These are phyloP conservation scores for Xylocampa areola DNA, from an alignment of 2,888 invertebrate genomes.

Conservation along the genomic window DNA sequence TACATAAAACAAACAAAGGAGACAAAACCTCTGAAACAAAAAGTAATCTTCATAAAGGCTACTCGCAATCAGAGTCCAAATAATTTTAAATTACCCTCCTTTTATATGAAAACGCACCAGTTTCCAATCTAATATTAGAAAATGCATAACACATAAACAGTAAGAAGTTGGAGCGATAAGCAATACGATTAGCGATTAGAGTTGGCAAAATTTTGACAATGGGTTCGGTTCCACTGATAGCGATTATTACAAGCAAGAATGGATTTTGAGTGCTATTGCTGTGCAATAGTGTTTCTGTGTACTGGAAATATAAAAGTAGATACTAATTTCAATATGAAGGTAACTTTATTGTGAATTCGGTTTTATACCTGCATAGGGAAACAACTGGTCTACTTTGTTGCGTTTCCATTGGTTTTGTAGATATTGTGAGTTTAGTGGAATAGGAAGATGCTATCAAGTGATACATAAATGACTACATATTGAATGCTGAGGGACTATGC, in stretches of 20 bases:
- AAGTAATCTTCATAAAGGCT: slow-evolving; percentile 25
- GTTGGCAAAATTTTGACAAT: slow-evolving; percentile 62
- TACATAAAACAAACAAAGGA: background rate
- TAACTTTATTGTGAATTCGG: too few species aligned
- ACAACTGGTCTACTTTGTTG: too few species aligned
- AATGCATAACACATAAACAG: slow-evolving; percentile 58
- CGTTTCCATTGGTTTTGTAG: too few species aligned
- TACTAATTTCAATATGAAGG: slow-evolving; percentile 14
- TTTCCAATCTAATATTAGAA: slow-evolving; percentile 54
- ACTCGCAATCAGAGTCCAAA: slow-evolving; percentile 18
- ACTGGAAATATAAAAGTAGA: too few species aligned
- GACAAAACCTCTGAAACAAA: slow-evolving; percentile 7
- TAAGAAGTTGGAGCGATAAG: slow-evolving; percentile 58
- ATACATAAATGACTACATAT: too few species aligned
- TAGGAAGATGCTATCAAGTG: too few species aligned
- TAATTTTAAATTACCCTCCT: slow-evolving; percentile 28
- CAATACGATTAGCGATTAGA: slow-evolving; percentile 60
- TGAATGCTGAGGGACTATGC: too few species aligned
- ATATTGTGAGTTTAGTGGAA: too few species aligned
- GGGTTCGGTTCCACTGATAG: slow-evolving; percentile 32
- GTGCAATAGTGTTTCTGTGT: too few species aligned
- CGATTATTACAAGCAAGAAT: slow-evolving; percentile 30
- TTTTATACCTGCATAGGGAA: too few species aligned
- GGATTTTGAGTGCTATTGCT: slow-evolving; percentile 1
- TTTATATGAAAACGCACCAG: slow-evolving; percentile 14